Conservation (phyloP, 2,797 vertebrate genomes). For the Geotrypetes seraphini region DNA sequence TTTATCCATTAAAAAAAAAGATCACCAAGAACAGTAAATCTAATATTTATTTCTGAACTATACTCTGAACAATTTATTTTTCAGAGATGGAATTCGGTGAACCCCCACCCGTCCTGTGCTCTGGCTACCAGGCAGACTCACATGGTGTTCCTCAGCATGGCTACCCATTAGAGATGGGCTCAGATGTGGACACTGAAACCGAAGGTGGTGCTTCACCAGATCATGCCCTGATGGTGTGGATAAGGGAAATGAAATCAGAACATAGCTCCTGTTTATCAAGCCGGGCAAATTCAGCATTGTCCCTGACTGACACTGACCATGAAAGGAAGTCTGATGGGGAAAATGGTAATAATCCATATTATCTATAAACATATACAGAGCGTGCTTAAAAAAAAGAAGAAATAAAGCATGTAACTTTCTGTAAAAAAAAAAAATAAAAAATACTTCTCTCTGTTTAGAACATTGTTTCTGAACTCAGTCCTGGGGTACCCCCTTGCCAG, state of each 20-base stretch:
- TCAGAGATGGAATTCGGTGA: slow-evolving; percentile 86
- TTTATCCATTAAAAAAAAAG: too few relatives aligned
- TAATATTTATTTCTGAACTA: not conserved
- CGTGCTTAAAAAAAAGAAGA: slow-evolving; percentile 3
- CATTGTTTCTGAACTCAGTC: too few relatives aligned
- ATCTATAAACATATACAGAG: too few relatives aligned
- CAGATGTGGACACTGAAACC: slow-evolving; percentile 84
- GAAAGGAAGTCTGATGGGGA: slow-evolving; percentile 93
- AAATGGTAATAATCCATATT: slow-evolving; percentile 65
- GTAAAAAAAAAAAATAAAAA: too few relatives aligned
- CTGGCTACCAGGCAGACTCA: slow-evolving; percentile 71
- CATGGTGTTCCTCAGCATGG: slow-evolving; percentile 60
- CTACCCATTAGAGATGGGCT: slow-evolving; percentile 78
- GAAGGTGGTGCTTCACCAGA: slow-evolving; percentile 83
- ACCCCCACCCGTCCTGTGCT: slow-evolving; percentile 66
- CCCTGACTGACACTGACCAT: slow-evolving; percentile 94
- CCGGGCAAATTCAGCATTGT: slow-evolving; percentile 88
- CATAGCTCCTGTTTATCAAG: slow-evolving; percentile 92
- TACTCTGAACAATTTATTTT: slow-evolving; percentile 14
- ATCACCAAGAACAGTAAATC: too few relatives aligned
- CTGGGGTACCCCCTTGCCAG: too few relatives aligned
- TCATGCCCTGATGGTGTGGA: slow-evolving; percentile 88
- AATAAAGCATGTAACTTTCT: not conserved
- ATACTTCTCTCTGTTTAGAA: fast-evolving
- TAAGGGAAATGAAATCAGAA: slow-evolving; percentile 87